These are phyloP conservation scores for Ennomos fuscantarius DNA, from an alignment of 2,888 invertebrate species.

Conservation along the genomic window DNA sequence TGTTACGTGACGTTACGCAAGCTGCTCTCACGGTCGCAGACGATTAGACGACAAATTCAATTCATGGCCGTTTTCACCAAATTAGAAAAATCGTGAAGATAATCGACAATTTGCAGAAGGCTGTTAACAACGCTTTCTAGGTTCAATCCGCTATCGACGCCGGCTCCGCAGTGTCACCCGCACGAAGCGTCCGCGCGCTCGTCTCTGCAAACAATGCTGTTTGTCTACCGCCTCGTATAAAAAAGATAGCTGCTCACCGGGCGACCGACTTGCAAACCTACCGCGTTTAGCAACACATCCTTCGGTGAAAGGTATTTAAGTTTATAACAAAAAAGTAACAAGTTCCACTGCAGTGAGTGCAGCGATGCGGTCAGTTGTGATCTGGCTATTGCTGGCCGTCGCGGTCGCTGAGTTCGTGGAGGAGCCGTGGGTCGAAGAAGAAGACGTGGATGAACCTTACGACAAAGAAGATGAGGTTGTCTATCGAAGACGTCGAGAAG, in stretches of 20 bases:
- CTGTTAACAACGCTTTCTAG: conserved; percentile 72
- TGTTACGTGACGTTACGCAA: conserved; percentile 58
- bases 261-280: conserved; percentile 38
- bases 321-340: conserved; percentile 73
- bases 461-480: conserved; percentile 63
- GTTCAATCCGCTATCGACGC: conserved; percentile 37
- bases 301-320: conserved; percentile 69
- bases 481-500: conserved; percentile 53
- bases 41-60: conserved; percentile 50
- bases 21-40: conserved; percentile 49
- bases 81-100: conserved; percentile 67
- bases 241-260: conserved; percentile 40
- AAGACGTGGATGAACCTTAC: conserved; percentile 58
- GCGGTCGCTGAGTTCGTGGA: conserved; percentile 55
- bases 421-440: conserved; percentile 33
- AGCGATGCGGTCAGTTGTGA: conserved; percentile 63
- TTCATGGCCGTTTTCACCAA: conserved; percentile 73
- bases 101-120: conserved; percentile 63
- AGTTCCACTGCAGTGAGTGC: conserved; percentile 53
- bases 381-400: conserved; percentile 58
- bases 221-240: conserved; percentile 61
- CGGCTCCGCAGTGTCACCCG: conserved; percentile 56
- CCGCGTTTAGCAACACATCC: conserved; percentile 61
- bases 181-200: conserved; percentile 58
- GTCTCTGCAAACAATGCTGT: conserved; percentile 54